Evolutionary conservation across 2,888 invertebrate genomes (phyloP), one percentile per base, ranked within the genome.

Genomic region (Brachypterus glaber): DNA sequence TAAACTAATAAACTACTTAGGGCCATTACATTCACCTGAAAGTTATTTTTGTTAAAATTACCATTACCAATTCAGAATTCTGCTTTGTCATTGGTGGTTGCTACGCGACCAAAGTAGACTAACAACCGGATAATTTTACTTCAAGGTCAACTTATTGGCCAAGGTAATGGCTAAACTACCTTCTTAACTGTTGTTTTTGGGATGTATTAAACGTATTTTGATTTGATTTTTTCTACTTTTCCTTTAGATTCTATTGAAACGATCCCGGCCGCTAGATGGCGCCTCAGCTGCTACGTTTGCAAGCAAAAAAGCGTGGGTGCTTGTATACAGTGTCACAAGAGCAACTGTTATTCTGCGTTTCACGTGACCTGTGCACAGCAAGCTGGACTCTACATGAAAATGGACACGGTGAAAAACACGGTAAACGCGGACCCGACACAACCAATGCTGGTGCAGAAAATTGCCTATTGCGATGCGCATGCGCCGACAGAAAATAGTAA

Each of bases 331-430:
- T 98, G 97, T 63, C 93, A 96, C 66, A 88, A 92, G 57, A 84
- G 82, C 52, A 93, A 88, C 64, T 96, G 96, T 62, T 96, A 95
- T 62, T 87, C 91, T 5, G 96, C 97, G 1, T 98, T 98, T 68
- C 98, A 98, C 64, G 98, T 98, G 2, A 98, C 98, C 0, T 99
- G 98, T 66, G 98, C 97, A 1, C 95, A 96, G 63, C 91, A 89
- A 60, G 93, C 95, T 15, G 91, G 79, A 1, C 71, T 98, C 1
- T 87, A 88, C 58, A 95, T 95, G 95, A 87, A 90, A 58, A 95
- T 97, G 83, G 89, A 95, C 58, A 92, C 93, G 0, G 86, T 92
- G 0, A 76, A 80, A 53, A 74, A 70, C 40, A 51, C 51, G 3
- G 30, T 15, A 30, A 15, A 50, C 31, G 52, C 50, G 11, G 58